Conservation (phyloP, 1,140 invertebrate species). For the Nasonia vitripennis region DNA sequence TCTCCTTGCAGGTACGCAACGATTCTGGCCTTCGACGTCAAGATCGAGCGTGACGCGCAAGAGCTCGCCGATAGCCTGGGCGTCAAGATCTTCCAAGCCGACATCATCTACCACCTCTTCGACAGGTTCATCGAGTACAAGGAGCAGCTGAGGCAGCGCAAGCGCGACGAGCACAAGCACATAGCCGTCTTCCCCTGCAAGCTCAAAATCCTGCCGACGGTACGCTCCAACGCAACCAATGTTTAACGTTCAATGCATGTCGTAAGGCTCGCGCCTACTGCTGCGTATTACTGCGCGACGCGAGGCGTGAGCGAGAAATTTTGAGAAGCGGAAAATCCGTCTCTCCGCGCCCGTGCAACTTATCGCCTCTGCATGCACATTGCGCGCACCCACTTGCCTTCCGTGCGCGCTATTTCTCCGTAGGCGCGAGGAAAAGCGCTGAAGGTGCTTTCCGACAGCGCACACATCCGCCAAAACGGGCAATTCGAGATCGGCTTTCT, state of each 20-base stretch:
- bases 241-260: too few species aligned
- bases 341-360: too few species aligned
- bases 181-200: slow-evolving; percentile 99
- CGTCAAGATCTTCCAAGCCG: slow-evolving; percentile 98
- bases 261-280: too few species aligned
- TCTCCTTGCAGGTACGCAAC: slow-evolving; percentile 87
- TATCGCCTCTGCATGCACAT: too few species aligned
- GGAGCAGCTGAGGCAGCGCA: slow-evolving; percentile 94
- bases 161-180: slow-evolving; percentile 95
- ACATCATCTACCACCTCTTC: slow-evolving; percentile 99
- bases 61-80: slow-evolving; percentile 95
- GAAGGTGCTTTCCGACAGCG: too few species aligned
- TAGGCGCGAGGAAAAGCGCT: slow-evolving; percentile 39
- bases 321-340: too few species aligned
- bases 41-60: slow-evolving; percentile 97
- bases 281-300: too few species aligned
- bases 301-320: too few species aligned
- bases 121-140: slow-evolving; percentile 97
- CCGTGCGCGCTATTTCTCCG: slow-evolving; percentile 12
- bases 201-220: slow-evolving; percentile 89
- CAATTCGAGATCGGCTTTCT: too few species aligned
- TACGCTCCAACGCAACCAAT: slow-evolving; percentile 62
- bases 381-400: slow-evolving; percentile 21
- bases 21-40: slow-evolving; percentile 99
- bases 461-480: too few species aligned